A percentile compares a stretch with the other conserved stretches of the same genome.
These are phyloP conservation scores for Adoxophyes honmai DNA, from an alignment of 1,140 invertebrate genomes.

Conservation along the genomic window DNA sequence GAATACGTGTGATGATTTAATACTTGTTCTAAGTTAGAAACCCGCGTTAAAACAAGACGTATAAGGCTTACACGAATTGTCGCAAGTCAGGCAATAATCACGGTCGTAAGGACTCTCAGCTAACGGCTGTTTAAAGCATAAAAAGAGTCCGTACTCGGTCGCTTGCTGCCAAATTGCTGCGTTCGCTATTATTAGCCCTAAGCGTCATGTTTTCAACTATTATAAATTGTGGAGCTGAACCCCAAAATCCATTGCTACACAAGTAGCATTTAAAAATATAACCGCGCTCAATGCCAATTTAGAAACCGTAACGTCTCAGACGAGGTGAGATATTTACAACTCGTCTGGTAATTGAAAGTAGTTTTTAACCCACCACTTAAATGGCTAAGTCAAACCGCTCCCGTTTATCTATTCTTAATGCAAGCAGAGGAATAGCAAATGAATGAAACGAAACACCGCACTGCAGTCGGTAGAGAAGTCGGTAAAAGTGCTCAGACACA, in stretches of 20 bases:
- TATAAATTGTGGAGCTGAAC: background rate
- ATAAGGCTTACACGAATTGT: background rate
- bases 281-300: background rate
- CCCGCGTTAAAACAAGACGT: too few species aligned
- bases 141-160: background rate
- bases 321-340: background rate
- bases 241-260: background rate
- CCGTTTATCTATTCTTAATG: slow-evolving; percentile 68
- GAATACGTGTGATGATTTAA: too few species aligned
- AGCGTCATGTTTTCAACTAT: background rate
- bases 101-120: background rate
- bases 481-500: slow-evolving; percentile 72
- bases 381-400: slow-evolving; percentile 1
- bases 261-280: too few species aligned
- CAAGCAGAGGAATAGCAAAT: slow-evolving; percentile 58
- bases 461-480: slow-evolving; percentile 58
- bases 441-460: slow-evolving; percentile 71
- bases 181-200: background rate
- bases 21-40: too few species aligned
- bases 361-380: slow-evolving; percentile 1
- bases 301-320: background rate
- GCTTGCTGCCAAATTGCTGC: background rate
- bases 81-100: background rate
- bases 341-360: background rate
- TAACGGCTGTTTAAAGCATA: background rate